Percentiles rank a stretch among this genome's conserved stretches.
phyloP scores from a whole-genome alignment of 2,888 invertebrate genomes.

The Ichneumoninae sp. region DNA sequence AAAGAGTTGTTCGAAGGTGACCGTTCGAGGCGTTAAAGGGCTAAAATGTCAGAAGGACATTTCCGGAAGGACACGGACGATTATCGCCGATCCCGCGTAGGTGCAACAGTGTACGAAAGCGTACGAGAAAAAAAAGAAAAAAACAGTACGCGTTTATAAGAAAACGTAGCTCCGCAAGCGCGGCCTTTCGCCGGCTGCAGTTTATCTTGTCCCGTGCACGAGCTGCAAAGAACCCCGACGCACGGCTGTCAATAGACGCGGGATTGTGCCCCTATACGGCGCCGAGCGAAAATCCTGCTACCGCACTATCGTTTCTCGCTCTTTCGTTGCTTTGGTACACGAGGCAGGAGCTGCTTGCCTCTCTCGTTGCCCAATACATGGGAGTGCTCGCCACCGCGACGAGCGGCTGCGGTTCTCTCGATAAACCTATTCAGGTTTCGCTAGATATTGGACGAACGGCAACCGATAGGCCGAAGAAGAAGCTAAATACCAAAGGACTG shows the following conservation, averaged over 20 bases:
- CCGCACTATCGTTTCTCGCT: slow-evolving; percentile 33
- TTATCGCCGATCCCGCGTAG: slow-evolving; percentile 20
- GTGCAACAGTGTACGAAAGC: slow-evolving; percentile 28
- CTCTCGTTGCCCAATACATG: slow-evolving; percentile 66
- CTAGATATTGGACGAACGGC: slow-evolving; percentile 13
- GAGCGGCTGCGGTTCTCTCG: slow-evolving; percentile 23
- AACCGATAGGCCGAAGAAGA: slow-evolving; percentile 14
- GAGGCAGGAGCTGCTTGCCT: slow-evolving; percentile 51
- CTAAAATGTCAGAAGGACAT: slow-evolving; percentile 2
- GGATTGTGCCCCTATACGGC: slow-evolving; percentile 70
- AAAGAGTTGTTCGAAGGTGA: background rate
- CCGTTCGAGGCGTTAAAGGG: background rate
- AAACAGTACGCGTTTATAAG: slow-evolving; percentile 45
- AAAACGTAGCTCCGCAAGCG: slow-evolving; percentile 29
- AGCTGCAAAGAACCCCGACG: slow-evolving; percentile 53
- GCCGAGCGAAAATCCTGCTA: slow-evolving; percentile 61
- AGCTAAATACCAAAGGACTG: background rate
- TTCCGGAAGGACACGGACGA: slow-evolving; percentile 10
- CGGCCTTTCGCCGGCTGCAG: slow-evolving; percentile 69
- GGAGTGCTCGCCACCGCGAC: slow-evolving; percentile 61
- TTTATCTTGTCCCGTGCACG: slow-evolving; percentile 69
- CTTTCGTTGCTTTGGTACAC: slow-evolving; percentile 22
- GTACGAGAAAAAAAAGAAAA: slow-evolving; percentile 26
- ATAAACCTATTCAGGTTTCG: slow-evolving; percentile 45
- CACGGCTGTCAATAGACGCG: slow-evolving; percentile 70